phyloP scores from a whole-genome alignment of 2,797 vertebrate species.

The Setipinna tenuifilis region DNA sequence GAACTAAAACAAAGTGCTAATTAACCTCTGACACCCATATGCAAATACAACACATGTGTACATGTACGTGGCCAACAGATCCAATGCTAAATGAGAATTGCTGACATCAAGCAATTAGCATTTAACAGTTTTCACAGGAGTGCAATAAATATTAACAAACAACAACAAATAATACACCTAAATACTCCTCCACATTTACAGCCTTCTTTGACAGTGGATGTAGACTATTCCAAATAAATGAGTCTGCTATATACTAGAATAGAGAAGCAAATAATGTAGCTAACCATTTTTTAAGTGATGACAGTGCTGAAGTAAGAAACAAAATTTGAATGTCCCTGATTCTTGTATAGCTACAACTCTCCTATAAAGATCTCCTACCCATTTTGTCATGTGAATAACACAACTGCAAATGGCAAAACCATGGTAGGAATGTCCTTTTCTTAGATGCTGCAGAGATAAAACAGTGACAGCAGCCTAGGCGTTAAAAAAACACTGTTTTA shows the following conservation, averaged over 20 bases:
- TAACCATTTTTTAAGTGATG: not conserved
- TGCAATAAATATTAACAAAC: not conserved
- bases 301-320: not conserved
- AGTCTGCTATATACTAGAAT: not conserved
- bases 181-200: not conserved
- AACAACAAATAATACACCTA: not conserved
- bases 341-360: not conserved
- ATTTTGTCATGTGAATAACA: not conserved
- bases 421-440: not conserved
- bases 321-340: not conserved
- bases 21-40: not conserved
- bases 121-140: not conserved
- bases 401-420: not conserved
- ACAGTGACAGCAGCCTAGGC: not conserved
- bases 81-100: not conserved
- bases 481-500: not conserved
- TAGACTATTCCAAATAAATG: not conserved
- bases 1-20: not conserved
- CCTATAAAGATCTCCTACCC: not conserved
- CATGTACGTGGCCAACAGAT: not conserved
- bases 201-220: not conserved
- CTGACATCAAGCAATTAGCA: not conserved
- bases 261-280: not conserved
- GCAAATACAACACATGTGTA: not conserved
- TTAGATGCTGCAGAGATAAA: not conserved